Evolutionary conservation across 1,140 invertebrate genomes (phyloP).

Genomic region (Hydropsyche tenuis): DNA sequence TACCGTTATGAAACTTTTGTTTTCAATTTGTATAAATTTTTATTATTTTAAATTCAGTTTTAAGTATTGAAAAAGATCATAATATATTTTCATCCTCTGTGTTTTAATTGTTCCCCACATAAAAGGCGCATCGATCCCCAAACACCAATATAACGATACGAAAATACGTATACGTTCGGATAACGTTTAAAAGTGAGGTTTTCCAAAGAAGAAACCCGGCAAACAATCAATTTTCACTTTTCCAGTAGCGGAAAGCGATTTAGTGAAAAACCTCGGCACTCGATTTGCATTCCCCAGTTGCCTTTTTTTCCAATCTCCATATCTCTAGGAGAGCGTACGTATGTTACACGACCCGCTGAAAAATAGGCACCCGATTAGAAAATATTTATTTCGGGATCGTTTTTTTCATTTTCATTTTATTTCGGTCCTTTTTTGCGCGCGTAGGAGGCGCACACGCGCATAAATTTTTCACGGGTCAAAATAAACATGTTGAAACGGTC

Average conservation of each 20-base stretch:
- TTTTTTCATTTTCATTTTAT: conserved; percentile 14
- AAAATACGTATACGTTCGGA: no score
- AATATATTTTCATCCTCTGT: no score
- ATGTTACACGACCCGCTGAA: background rate
- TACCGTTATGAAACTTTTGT: no score
- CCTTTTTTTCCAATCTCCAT: background rate
- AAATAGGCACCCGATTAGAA: conserved; percentile 26
- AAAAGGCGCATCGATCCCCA: no score
- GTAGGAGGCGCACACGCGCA: background rate
- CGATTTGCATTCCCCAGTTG: conserved; percentile 22
- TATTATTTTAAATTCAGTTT: no score
- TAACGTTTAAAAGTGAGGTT: background rate
- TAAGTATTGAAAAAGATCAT: no score
- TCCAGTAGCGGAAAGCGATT: conserved; percentile 24
- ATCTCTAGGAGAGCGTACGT: no score
- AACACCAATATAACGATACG: no score
- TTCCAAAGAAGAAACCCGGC: conserved; percentile 1
- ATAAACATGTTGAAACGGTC: conserved; percentile 24
- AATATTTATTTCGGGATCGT: conserved; percentile 18
- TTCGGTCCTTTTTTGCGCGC: background rate
- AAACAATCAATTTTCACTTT: conserved; percentile 28
- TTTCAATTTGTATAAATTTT: no score
- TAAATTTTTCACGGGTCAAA: conserved; percentile 27
- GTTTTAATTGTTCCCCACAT: no score
- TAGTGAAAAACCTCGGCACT: conserved; percentile 18